These are phyloP conservation scores for Drosophila repletoides DNA, from an alignment of 1,140 invertebrate genomes.

Conservation along the genomic window DNA sequence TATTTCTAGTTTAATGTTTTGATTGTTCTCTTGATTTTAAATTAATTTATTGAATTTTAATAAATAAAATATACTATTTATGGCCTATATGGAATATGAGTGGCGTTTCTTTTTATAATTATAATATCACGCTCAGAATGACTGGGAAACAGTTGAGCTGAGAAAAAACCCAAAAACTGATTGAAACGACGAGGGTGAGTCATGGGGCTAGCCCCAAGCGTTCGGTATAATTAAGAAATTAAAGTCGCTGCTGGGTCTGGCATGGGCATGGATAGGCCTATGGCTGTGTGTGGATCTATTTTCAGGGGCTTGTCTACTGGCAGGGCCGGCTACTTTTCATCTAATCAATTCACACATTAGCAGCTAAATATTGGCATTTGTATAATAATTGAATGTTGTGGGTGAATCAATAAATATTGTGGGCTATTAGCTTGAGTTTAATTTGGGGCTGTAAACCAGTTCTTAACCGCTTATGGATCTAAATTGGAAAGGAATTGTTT, in stretches of 20 bases:
- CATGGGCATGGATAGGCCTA: slow-evolving; percentile 17
- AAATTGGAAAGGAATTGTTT: too few species aligned
- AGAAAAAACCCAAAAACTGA: slow-evolving; percentile 12
- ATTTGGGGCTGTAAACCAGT: not conserved
- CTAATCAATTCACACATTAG: not conserved
- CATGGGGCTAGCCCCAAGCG: not conserved
- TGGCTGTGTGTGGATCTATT: slow-evolving; percentile 46
- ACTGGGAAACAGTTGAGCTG: not conserved
- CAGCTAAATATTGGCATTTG: not conserved
- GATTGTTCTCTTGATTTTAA: slow-evolving; percentile 73
- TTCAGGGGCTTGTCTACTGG: slow-evolving; percentile 65
- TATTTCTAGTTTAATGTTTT: slow-evolving; percentile 77
- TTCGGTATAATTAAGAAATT: not conserved
- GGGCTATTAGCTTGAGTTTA: slow-evolving; percentile 7
- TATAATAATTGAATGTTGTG: slow-evolving; percentile 19
- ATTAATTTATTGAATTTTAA: slow-evolving; percentile 79
- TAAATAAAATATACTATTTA: slow-evolving; percentile 52
- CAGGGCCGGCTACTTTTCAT: slow-evolving; percentile 28
- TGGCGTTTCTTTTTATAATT: not conserved
- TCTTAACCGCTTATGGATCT: not conserved
- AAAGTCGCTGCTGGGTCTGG: not conserved
- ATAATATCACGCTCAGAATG: not conserved
- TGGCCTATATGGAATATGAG: not conserved
- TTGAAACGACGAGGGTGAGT: not conserved
- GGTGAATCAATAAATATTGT: slow-evolving; percentile 26